Evolutionary conservation across 2,113 vertebrate genomes (phyloP), one percentile per base, ranked within the genome.

Genomic region (Gobiocypris rarus): DNA sequence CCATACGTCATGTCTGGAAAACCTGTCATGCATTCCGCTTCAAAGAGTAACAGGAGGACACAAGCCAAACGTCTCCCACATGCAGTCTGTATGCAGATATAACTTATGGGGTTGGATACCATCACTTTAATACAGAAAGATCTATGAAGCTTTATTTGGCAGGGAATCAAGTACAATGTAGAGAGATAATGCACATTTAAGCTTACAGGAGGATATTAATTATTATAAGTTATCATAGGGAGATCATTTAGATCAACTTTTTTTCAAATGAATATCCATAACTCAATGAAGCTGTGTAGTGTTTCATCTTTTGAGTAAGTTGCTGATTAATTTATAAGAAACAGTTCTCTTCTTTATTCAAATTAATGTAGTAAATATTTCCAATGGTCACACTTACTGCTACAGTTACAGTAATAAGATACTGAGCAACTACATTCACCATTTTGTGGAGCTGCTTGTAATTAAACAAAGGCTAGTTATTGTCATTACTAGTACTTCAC

Each of bases 11-110:
- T 59, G 22, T 9, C 54, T 77, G 54, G 34, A 73, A 73, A 45
- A 71, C 19, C 52, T 24, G 31, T 41, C 31, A 76, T 76, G 52
- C 31, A 45, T 43, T 56, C 38, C 9, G 34, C 22, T 78, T 45
- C 11, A 45, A 63, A 24, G 24, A 81, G 43, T 45, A 67, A 81
- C 4, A 6, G 24, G 19, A 67, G 43, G 59, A 34, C 43, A 81
- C 43, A 52, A 34, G 26, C 78, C 59, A 81, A 81, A 81, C 43
- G 1, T 31, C 61, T 52, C 61, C 78, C 78, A 81, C 61, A 67
- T 52, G 13, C 24, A 11, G 38, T 56, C 31, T 19, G 6, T 38
- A 43, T 45, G 3, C 24, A 22, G n/a, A 79, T 24, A 19, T n/a
- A 38, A 52, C 75, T 26, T 10, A 56, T 73, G 73, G 10, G 73